Base-by-base conservation (phyloP, 2,113 vertebrate genomes). In the Nothobranchius furzeri region DNA sequence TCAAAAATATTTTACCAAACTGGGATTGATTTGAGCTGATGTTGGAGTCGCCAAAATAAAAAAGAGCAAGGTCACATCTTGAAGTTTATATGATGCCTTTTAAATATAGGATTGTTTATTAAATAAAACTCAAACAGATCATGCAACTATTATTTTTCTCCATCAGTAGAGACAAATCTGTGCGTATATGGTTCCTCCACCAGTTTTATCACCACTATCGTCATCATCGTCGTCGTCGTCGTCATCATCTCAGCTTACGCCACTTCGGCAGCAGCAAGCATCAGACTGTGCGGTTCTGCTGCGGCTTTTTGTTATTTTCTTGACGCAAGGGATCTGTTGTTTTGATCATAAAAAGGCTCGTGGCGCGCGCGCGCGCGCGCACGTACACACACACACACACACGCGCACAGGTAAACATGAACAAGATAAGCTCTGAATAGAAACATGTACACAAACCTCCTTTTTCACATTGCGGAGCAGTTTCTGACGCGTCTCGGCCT, bases 401-500 rank as follows among this genome's bases (percentile, higher is more conserved):
- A n/a, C n/a, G n/a, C n/a, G n/a, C n/a, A n/a, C 53, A 42, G 51
- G 61, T 68, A 62, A 79, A 76, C 64, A 84, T 13, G 57, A 53
- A 65, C 57, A 25, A 54, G 49, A 73, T 56, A 47, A 24, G 63
- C n/a, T 6, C 50, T 51, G 49, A 49, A 51, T 65, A 65, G 43
- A 37, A 45, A 70, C 30, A 30, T 78, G 8, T 13, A 56, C 68
- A 88, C 93, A 68, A 68, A 96, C 96, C 95, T 98, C 96, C 90
- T 98, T 96, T 91, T 97, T 97, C 66, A 96, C 95, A 64, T 93
- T 95, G 90, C 95, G 94, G 90, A 96, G 93, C 89, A 97, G 86
- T 81, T 93, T 93, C 94, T 98, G 96, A 47, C 95, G 93, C 83
- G 94, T 96, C 92, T 96, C 96, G 61, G 92, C 92, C 79, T 96